A percentile compares a stretch with the other conserved stretches of the same genome.
These are phyloP conservation scores for Notamacropus eugenii DNA, from an alignment of 2,797 vertebrate genomes.

Conservation along the genomic window DNA sequence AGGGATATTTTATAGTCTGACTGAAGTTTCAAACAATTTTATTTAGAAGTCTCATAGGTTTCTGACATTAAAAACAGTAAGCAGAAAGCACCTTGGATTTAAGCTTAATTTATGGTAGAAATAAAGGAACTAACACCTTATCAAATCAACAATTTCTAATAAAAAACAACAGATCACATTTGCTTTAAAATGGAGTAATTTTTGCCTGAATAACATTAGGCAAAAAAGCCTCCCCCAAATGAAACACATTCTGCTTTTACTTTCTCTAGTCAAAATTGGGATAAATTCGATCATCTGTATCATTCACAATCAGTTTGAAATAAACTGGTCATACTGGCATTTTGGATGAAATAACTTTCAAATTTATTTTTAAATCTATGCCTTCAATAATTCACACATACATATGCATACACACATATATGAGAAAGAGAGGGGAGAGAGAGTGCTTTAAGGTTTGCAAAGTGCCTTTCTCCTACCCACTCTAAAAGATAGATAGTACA, in stretches of 20 bases:
- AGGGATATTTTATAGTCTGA: not conserved
- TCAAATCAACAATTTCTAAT: not conserved
- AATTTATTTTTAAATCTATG: not conserved
- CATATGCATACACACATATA: not conserved
- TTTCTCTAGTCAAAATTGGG: not conserved
- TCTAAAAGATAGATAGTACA: not conserved
- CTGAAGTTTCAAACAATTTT: not conserved
- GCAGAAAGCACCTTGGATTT: not conserved
- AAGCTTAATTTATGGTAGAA: not conserved
- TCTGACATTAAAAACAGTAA: not conserved
- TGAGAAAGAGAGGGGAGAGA: not conserved
- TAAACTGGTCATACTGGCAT: not conserved
- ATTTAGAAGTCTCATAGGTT: constrained; percentile 38
- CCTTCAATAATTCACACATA: not conserved
- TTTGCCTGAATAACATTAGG: not conserved
- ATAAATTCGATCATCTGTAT: not conserved
- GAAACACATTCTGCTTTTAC: not conserved
- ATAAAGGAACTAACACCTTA: not conserved
- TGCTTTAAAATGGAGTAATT: not conserved
- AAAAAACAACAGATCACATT: not conserved
- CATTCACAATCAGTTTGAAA: not conserved
- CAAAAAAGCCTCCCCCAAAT: not conserved
- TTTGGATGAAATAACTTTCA: not conserved
- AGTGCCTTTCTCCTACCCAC: not conserved
- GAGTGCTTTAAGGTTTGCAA: not conserved